A percentile compares a stretch with the other conserved stretches of the same genome.
Conservation (phyloP, 1,140 invertebrate species). For the Proales similis region DNA sequence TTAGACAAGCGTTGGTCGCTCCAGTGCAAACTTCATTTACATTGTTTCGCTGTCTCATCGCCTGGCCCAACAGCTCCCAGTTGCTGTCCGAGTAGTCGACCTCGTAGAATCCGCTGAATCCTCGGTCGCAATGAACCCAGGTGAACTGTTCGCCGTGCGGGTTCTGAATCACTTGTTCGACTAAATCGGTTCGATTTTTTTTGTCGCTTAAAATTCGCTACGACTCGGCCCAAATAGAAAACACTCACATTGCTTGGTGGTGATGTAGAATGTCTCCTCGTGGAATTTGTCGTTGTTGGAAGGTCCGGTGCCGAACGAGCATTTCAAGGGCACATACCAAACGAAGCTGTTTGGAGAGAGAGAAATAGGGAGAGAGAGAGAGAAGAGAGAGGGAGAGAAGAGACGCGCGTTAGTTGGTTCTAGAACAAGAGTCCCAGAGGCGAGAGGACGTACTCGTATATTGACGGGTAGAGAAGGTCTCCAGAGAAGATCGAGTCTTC, state of each 20-base stretch:
- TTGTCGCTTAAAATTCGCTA: too few relatives aligned
- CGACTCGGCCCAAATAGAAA: too few relatives aligned
- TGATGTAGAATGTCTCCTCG: slow-evolving; percentile 15
- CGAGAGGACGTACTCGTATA: too few relatives aligned
- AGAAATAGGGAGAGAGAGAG: too few relatives aligned
- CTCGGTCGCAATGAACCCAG: slow-evolving; percentile 20
- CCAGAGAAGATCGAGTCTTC: not conserved
- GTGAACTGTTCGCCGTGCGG: not conserved
- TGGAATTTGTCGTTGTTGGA: not conserved
- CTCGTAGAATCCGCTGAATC: slow-evolving; percentile 24
- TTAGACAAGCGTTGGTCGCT: not conserved
- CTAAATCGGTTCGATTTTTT: not conserved
- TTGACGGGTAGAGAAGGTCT: slow-evolving; percentile 24
- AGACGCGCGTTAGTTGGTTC: too few relatives aligned
- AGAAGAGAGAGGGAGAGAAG: too few relatives aligned
- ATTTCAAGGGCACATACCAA: slow-evolving; percentile 27
- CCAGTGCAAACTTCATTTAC: not conserved
- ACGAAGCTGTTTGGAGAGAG: slow-evolving; percentile 2
- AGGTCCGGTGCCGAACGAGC: slow-evolving; percentile 13
- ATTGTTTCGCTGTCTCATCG: slow-evolving; percentile 10
- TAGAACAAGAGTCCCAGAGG: too few relatives aligned
- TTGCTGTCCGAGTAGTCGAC: slow-evolving; percentile 20
- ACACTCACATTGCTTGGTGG: slow-evolving; percentile 11
- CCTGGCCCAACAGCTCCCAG: slow-evolving; percentile 16
- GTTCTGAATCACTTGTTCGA: not conserved